Base-by-base conservation (phyloP, 2,888 invertebrate species). In the Dicyrtoma fusca region DNA sequence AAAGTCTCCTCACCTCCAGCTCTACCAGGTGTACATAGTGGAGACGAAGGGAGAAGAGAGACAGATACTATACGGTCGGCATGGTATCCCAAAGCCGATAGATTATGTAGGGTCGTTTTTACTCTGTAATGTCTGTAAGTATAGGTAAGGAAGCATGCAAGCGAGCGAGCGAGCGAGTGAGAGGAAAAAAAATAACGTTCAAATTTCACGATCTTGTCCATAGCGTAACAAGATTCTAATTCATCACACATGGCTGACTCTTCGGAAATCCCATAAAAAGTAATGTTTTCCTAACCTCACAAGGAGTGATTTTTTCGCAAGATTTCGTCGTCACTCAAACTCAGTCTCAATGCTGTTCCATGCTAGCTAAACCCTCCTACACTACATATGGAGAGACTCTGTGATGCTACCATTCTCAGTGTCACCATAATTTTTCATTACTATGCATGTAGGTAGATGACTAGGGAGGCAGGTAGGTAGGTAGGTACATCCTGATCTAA, bases 181-280 rank as follows among this genome's bases (percentile, higher is more conserved):
- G 49, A 23, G 19, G 17, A 8, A 62, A 70, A 70, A 70, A 62
- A 51, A 34, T 61, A 62, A 53, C 70, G 62, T 70, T 69, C 69
- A 44, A 69, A 69, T 78, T 78, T 78, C 78, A 78, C 74, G 77
- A 76, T 76, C 74, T 74, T 75, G 77, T 79, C 77, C 76, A 77
- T 79, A 77, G 76, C 79, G 77, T 79, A 79, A 79, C 79, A 76
- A 79, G 79, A 79, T 77, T 77, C 79, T 75, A 77, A 79, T 79
- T 77, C 77, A 79, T 79, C 78, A 79, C 79, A 79, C 79, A 73
- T 77, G 77, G 74, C 73, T 78, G 77, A 74, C 69, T 77, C 75
- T 70, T 74, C 71, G 72, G 69, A 75, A 74, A 73, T 71, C 70
- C 71, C 73, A 69, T 74, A 76, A 76, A 76, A 76, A 76, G 63